Percentiles rank a stretch among this genome's conserved stretches.
These are phyloP conservation scores for Diorhabda carinulata DNA, from an alignment of 1,140 invertebrate genomes.

Conservation along the genomic window DNA sequence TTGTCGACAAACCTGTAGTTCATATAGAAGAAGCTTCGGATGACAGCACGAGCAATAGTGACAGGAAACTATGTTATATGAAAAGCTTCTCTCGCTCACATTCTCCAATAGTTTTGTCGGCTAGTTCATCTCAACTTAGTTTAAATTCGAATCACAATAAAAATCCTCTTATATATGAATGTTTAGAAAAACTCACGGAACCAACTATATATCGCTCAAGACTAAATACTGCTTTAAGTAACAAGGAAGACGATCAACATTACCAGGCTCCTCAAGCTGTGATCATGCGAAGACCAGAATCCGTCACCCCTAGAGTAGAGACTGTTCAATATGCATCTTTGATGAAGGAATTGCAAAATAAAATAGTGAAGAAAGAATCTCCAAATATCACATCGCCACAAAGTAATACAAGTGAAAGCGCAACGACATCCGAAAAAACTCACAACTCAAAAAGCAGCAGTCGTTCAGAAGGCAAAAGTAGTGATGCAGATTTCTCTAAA, in stretches of 20 bases:
- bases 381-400: conserved; percentile 36
- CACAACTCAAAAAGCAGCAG: conserved; percentile 38
- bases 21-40: conserved; percentile 47
- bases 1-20: conserved; percentile 45
- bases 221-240: conserved; percentile 44
- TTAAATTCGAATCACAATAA: conserved; percentile 31
- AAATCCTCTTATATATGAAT: conserved; percentile 48
- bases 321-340: conserved; percentile 50
- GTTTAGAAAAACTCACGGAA: conserved; percentile 48
- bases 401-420: conserved; percentile 30
- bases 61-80: conserved; percentile 49
- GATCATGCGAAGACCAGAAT: conserved; percentile 31
- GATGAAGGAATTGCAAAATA: conserved; percentile 49
- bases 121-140: conserved; percentile 47
- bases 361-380: conserved; percentile 44
- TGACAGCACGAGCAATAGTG: conserved; percentile 45
- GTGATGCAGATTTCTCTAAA: conserved; percentile 49
- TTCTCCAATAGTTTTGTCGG: conserved; percentile 47
- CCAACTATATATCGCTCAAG: conserved; percentile 44
- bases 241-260: conserved; percentile 33
- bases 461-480: conserved; percentile 41
- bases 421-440: conserved; percentile 33
- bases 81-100: conserved; percentile 50
- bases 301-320: conserved; percentile 39
- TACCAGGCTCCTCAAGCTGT: conserved; percentile 42